These are phyloP conservation scores for Otolemur crassicaudatus DNA, from an alignment of 2,797 vertebrate species.

Conservation along the genomic window DNA sequence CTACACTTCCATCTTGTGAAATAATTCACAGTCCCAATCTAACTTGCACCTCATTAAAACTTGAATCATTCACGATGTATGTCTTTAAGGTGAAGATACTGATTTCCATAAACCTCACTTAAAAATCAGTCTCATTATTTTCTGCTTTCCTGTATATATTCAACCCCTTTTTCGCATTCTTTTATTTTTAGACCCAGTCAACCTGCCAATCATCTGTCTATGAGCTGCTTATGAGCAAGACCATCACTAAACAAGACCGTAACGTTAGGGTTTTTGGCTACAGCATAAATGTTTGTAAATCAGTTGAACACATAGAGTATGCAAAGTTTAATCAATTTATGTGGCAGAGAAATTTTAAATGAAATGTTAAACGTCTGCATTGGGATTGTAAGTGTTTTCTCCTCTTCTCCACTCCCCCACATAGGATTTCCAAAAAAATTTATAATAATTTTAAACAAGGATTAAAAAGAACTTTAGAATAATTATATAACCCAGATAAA, in stretches of 20 bases:
- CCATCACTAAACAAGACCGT: neutral
- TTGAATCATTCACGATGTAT: neutral
- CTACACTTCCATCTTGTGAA: neutral
- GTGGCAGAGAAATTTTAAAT: neutral
- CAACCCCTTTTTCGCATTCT: neutral
- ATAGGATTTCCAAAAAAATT: constrained; percentile 8
- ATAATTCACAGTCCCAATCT: constrained; percentile 14
- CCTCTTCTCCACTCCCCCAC: neutral
- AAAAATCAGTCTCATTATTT: constrained; percentile 44
- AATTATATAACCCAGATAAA: constrained; percentile 6
- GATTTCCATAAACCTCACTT: constrained; percentile 29
- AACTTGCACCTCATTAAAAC: neutral
- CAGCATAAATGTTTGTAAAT: constrained; percentile 47
- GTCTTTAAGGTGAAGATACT: neutral
- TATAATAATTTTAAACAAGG: neutral
- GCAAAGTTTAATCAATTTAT: neutral
- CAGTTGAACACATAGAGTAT: neutral
- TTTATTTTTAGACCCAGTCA: constrained; percentile 55
- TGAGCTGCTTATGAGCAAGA: neutral
- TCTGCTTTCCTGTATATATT: neutral
- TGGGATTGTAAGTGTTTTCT: neutral
- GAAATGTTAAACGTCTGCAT: constrained; percentile 10
- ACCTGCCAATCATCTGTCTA: constrained; percentile 38
- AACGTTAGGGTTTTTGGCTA: neutral
- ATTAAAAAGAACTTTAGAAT: constrained; percentile 18